These are phyloP conservation scores for Zaprionus vittiger DNA, from an alignment of 1,140 invertebrate genomes.

Conservation along the genomic window DNA sequence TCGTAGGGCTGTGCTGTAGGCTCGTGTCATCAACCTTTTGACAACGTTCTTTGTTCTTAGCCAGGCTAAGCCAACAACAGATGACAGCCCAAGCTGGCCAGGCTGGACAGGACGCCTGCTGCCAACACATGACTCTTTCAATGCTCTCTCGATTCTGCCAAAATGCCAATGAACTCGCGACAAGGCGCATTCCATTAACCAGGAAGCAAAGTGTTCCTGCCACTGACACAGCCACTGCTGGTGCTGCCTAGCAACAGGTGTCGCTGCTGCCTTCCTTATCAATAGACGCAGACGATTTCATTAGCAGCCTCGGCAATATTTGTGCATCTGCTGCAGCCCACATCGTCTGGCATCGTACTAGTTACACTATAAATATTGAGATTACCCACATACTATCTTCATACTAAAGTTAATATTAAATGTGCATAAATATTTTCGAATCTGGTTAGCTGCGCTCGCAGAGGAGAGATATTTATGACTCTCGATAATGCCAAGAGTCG, in stretches of 20 bases:
- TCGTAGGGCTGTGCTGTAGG: neutral
- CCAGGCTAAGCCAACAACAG: constrained; percentile 47
- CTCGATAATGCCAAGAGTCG: neutral
- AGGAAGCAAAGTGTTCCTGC: constrained; percentile 60
- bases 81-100: constrained; percentile 53
- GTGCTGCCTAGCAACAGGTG: constrained; percentile 27
- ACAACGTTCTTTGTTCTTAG: constrained; percentile 62
- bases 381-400: constrained; percentile 30
- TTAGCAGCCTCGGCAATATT: constrained; percentile 30
- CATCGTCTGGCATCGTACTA: neutral
- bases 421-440: constrained; percentile 20
- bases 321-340: constrained; percentile 16
- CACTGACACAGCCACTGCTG: neutral
- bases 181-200: constrained; percentile 31
- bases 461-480: neutral
- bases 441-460: neutral
- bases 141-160: constrained; percentile 5
- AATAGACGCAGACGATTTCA: constrained; percentile 51
- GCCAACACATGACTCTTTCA: constrained; percentile 55
- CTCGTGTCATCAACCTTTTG: constrained; percentile 77
- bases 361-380: constrained; percentile 42
- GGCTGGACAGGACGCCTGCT: constrained; percentile 60
- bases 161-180: constrained; percentile 71
- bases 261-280: constrained; percentile 25
- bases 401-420: constrained; percentile 39